A percentile compares a stretch with the other conserved stretches of the same genome.
These are phyloP conservation scores for Hyphantria cunea DNA, from an alignment of 1,140 invertebrate species.

Conservation along the genomic window DNA sequence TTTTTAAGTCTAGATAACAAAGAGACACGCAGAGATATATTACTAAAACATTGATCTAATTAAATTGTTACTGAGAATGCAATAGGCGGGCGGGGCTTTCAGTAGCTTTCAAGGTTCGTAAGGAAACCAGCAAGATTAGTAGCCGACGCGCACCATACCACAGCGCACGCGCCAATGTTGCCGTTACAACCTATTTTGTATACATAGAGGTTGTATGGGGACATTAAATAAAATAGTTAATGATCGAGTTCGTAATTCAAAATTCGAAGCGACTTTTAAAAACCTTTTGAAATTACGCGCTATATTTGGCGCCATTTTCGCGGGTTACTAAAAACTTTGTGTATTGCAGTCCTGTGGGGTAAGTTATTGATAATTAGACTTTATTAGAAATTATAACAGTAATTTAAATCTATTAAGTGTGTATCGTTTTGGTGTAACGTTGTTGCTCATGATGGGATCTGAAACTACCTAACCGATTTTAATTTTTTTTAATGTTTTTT, in stretches of 20 bases:
- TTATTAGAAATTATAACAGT: too few relatives aligned
- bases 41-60: constrained; percentile 44
- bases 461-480: too few relatives aligned
- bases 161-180: constrained; percentile 61
- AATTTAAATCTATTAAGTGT: too few relatives aligned
- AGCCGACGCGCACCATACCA: constrained; percentile 47
- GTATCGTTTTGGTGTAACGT: too few relatives aligned
- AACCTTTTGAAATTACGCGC: constrained; percentile 60
- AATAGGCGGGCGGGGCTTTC: constrained; percentile 54
- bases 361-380: constrained; percentile 4
- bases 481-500: too few relatives aligned
- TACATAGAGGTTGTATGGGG: constrained; percentile 57
- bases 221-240: constrained; percentile 35
- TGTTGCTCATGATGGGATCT: too few relatives aligned
- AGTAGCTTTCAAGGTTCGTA: constrained; percentile 69
- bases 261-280: constrained; percentile 37
- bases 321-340: constrained; percentile 41
- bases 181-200: constrained; percentile 52
- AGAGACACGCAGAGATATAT: constrained; percentile 19
- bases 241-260: constrained; percentile 45
- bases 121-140: constrained; percentile 46
- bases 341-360: constrained; percentile 11
- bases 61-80: constrained; percentile 47
- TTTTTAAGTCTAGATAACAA: constrained; percentile 12
- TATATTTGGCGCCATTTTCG: constrained; percentile 56